Conservation (phyloP, 2,113 vertebrate species). For the Regulus satrapa region DNA sequence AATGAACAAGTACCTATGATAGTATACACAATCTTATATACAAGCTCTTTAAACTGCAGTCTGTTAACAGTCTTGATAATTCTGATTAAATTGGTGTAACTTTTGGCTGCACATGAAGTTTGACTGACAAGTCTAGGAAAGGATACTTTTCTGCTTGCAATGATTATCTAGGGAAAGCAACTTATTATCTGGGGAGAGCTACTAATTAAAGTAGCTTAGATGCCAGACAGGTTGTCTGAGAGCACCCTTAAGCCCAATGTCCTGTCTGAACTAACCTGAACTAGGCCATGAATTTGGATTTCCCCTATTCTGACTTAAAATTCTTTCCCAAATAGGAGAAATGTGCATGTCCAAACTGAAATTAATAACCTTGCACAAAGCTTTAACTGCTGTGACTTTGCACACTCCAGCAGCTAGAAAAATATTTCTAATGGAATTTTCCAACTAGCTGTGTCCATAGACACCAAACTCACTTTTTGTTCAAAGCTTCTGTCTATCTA, state of each 20-base stretch:
- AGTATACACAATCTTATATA: background rate
- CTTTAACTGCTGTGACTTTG: background rate
- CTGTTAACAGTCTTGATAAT: background rate
- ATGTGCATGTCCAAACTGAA: background rate
- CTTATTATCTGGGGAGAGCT: background rate
- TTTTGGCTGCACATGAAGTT: background rate
- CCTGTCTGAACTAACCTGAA: background rate
- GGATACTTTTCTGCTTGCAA: background rate
- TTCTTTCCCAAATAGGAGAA: background rate
- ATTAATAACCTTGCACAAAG: background rate
- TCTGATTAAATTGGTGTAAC: background rate
- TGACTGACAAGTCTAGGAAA: background rate
- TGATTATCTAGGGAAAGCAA: background rate
- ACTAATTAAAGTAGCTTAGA: background rate
- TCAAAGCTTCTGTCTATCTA: background rate
- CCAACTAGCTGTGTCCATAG: background rate
- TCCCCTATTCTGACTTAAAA: background rate
- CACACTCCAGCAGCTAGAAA: background rate
- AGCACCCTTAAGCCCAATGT: background rate
- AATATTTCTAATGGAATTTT: background rate
- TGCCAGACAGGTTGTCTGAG: background rate
- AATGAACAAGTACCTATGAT: background rate
- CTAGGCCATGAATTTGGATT: background rate
- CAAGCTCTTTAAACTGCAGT: background rate
- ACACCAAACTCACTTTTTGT: background rate